Conservation (phyloP, 2,797 vertebrate species). For the Clarias platycephalus region DNA sequence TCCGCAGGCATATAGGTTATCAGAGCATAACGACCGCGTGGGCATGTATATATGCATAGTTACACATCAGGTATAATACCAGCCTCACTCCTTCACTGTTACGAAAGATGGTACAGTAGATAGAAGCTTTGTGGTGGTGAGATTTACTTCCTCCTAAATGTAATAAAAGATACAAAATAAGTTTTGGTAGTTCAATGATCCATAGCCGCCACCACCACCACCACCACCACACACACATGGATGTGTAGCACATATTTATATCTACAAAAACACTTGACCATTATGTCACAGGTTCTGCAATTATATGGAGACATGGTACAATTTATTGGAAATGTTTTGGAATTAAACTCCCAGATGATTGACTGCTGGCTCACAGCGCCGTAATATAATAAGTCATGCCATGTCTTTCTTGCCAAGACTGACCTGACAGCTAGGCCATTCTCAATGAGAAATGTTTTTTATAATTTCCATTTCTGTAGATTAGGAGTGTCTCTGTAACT, state of each 20-base stretch:
- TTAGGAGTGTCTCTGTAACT: neutral
- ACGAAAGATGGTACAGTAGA: neutral
- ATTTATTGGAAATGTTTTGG: neutral
- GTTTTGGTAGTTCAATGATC: neutral
- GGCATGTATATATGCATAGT: constrained; percentile 13
- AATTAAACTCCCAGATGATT: constrained; percentile 3
- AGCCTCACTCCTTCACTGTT: neutral
- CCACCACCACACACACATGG: neutral
- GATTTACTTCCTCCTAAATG: neutral
- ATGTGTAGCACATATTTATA: neutral
- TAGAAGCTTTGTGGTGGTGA: neutral
- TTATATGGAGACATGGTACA: neutral
- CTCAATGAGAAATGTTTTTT: neutral
- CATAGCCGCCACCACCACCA: neutral
- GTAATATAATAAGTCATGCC: constrained; percentile 10
- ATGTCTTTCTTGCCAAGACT: neutral
- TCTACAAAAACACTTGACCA: neutral
- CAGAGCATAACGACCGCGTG: constrained; percentile 17
- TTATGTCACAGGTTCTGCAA: neutral
- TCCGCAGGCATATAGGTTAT: constrained; percentile 13
- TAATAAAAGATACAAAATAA: neutral
- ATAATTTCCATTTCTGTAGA: neutral
- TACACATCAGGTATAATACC: constrained; percentile 12
- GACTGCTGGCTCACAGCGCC: neutral
- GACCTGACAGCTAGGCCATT: constrained; percentile 1